phyloP scores from a whole-genome alignment of 1,140 invertebrate genomes.

The fruit fly (Drosophila melanogaster) region Release_6_plus_ISO1_MT NT_033779.5:1358001-1358500 shows the following conservation, averaged over 20 bases:
- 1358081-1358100: conserved; percentile 32
- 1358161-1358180: conserved; percentile 68
- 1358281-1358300: conserved; percentile 83
- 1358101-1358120: conserved; percentile 42
- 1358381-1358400: not conserved
- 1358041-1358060: conserved; percentile 34
- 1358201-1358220: conserved; percentile 64
- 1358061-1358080: conserved; percentile 42
- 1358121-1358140: conserved; percentile 74
- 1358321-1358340: conserved; percentile 77
- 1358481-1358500: conserved; percentile 24
- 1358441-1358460: conserved; percentile 25
- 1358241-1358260: conserved; percentile 44
- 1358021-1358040: conserved; percentile 55
- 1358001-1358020: conserved; percentile 3
- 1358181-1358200: conserved; percentile 43
- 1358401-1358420: conserved; percentile 40
- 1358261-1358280: conserved; percentile 80
- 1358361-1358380: conserved; percentile 3
- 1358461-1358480: conserved; percentile 12
- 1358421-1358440: conserved; percentile 35
- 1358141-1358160: conserved; percentile 55
- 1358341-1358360: conserved; percentile 23
- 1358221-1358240: conserved; percentile 32
- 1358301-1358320: conserved; percentile 82